Evolutionary conservation across 2,113 vertebrate species (phyloP).

Genomic region (Sorex araneus): DNA sequence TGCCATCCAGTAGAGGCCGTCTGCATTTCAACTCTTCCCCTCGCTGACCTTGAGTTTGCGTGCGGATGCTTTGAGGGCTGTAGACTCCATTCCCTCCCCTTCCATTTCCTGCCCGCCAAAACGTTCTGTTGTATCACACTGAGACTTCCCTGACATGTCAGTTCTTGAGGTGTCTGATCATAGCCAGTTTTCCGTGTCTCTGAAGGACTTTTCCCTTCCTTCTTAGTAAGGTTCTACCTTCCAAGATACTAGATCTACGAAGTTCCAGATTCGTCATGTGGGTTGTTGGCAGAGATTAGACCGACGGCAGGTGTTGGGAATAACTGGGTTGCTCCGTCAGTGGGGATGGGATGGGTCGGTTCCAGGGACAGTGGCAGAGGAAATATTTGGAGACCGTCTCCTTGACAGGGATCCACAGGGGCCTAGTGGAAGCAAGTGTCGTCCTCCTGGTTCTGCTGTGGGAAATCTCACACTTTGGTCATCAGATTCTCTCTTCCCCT

Average conservation of each 20-base stretch:
- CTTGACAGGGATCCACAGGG: not conserved
- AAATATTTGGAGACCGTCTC: not conserved
- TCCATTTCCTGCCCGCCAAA: not conserved
- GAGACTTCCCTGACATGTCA: not conserved
- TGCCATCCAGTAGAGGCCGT: constrained; percentile 19
- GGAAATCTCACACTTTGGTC: not conserved
- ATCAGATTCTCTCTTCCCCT: not conserved
- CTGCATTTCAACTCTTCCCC: not conserved
- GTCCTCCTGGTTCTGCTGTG: not conserved
- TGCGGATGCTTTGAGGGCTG: not conserved
- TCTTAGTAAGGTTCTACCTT: not conserved
- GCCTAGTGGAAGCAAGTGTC: not conserved
- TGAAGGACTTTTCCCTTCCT: not conserved
- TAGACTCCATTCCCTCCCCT: not conserved
- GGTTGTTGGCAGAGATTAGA: constrained; percentile 20
- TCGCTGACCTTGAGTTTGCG: not conserved
- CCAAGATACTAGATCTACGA: constrained; percentile 32
- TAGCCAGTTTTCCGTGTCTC: not conserved
- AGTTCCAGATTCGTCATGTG: not conserved
- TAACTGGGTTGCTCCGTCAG: not conserved
- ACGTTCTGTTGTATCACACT: not conserved
- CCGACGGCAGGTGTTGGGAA: not conserved
- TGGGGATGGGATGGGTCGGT: not conserved
- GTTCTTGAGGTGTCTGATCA: not conserved
- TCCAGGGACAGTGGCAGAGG: not conserved